Evolutionary conservation across 2,888 invertebrate species (phyloP), one percentile per base, ranked within the genome.

Genomic region (Synanthedon myopaeformis): DNA sequence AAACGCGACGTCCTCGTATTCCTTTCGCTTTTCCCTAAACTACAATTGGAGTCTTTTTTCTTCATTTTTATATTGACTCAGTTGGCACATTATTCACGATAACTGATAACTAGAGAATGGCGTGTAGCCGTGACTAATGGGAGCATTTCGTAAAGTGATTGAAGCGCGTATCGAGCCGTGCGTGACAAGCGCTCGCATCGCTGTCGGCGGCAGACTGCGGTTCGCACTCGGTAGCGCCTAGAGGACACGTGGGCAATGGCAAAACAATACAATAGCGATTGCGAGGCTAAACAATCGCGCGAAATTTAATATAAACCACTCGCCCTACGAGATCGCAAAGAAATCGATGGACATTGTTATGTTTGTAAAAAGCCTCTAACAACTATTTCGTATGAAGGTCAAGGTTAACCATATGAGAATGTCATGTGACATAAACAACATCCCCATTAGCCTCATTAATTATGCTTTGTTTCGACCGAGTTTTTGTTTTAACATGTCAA

Each of bases 231-330:
- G 23, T 23, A 23, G 23, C 23, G 23, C 5, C 23, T 23, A 62
- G 59, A 65, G 72, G 35, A 35, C 82, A 81, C 82, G 81, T 80
- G 82, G 79, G 67, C 68, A 56, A 70, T 64, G 70, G 72, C 76
- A 73, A 76, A 77, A 77, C 76, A 78, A 72, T 51, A 48, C 35
- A 41, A n/a, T 13, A 45, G 35, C 3, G 10, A 35, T 35, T 35
- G 35, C 35, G 10, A 35, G 35, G 35, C 35, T 35, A 35, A 35
- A 35, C 35, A 35, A 35, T 35, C 35, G 35, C 35, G 35, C 35
- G 35, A 35, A 35, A 35, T 35, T 35, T 35, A 35, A 35, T 35
- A 35, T 3, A 35, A 35, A 35, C 35, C 35, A 35, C 3, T 35
- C 35, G 35, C 8, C 10, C 35, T 35, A 10, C 35, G 35, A 35